Base-by-base conservation (phyloP, 2,888 invertebrate genomes). In the Cosmia trapezina region DNA sequence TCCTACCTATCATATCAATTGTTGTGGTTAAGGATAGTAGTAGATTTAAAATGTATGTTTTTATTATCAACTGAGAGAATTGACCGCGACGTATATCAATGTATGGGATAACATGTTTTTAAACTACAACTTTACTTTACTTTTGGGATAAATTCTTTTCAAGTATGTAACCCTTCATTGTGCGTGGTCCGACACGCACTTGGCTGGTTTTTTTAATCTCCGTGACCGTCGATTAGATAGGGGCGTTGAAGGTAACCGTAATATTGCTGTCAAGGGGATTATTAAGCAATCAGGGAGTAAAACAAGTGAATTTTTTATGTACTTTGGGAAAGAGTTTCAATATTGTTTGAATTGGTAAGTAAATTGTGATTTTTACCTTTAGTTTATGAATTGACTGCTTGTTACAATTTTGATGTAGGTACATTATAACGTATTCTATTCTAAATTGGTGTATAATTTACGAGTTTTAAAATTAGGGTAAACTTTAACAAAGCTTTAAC, bases 161-260 rank as follows among this genome's bases (percentile, higher is more conserved):
- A 28, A 28, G 2, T 28, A 28, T 3, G 1, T 1, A 28, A 28
- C 28, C 28, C 28, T 28, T 28, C 28, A 28, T 28, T 28, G 28
- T 28, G 28, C 28, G 28, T 28, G 28, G 28, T 28, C 28, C 28
- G 28, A 28, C 28, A 28, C 28, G 28, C 28, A 28, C 28, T 28
- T 28, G 28, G 28, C 28, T 28, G 28, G 28, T 28, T 28, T 28
- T 84, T 84, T 83, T 80, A 84, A 84, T 81, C 73, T 69, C 54
- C 59, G 53, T 33, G 57, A 60, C 69, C 37, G 75, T 73, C 75
- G 71, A 84, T 84, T 84, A 74, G 37, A 59, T 68, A 53, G 45
- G 67, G 66, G 69, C 59, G 74, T 66, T 63, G 63, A 63, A 64
- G 56, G 77, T 76, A 76, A 70, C 62, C 60, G 67, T 51, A 37